Evolutionary conservation across 1,140 invertebrate genomes (phyloP), one percentile per base, ranked within the genome.

Genomic region (Trichoplusia ni): DNA sequence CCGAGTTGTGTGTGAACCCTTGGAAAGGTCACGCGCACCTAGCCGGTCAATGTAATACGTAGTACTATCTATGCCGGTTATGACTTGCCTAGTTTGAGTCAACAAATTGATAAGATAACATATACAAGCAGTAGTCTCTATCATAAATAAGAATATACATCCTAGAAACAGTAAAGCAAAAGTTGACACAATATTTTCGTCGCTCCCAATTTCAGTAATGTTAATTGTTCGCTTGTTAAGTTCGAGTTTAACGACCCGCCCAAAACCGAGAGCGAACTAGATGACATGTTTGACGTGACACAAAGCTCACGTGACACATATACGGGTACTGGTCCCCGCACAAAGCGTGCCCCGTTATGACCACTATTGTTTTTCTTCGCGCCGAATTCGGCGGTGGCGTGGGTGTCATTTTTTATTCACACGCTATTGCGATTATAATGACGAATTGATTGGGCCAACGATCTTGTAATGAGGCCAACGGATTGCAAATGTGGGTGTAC

Each of bases 381-480:
- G 72, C 82, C 77, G 63, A 77, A 77, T 82, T 81, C 73, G 79
- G 70, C 51, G 59, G 71, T 38, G 44, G 69, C 71, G 82, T 83
- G 77, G 78, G 84, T 71, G 79, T 75, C 54, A 67, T 62, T 77
- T 83, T 81, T 81, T 80, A 71, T 78, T 80, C 71, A 71, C 69
- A 76, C 77, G 71, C 69, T 64, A 69, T 69, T 70, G 73, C 75
- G 69, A 75, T 83, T 78, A 74, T 87, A 81, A 85, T 85, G 82
- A 87, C 78, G 79, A 73, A 85, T 85, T 81, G 82, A 87, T 84
- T 81, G 75, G 71, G 64, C 68, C 78, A 78, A 79, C 70, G 71
- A 79, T 76, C 64, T 59, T 38, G 67, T 71, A 87, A 82, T 60
- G 74, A 66, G 79, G 77, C 75, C 77, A 75, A 73, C 61, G 63